Evolutionary conservation across 2,888 invertebrate species (phyloP), one percentile per base, ranked within the genome.

Genomic region (Meghimatium bilineatum): DNA sequence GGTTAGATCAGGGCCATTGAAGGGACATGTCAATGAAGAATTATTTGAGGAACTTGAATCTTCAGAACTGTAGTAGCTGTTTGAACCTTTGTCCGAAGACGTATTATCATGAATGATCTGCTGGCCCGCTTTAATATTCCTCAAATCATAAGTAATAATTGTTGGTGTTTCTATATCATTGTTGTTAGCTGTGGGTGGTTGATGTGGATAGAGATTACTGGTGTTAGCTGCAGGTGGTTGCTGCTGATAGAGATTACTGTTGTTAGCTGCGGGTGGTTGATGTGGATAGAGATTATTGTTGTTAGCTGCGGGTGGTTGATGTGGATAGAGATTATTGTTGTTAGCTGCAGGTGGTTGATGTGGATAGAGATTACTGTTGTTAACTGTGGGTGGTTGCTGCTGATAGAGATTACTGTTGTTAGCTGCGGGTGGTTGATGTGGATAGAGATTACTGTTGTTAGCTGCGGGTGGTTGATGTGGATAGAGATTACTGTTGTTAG

Each of bases 61-160:
- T 10, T 79, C 79, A 44, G 49, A 29, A 44, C 79, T 49, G 29
- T n/a, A 78, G 44, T 44, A 66, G 72, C 72, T 80, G 17, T 72
- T n/a, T 20, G 82, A 82, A n/a, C 63, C 66, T 23, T 66, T 20
- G 20, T 75, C 23, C 1, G 76, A 67, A 1, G 82, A 63, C 0
- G 67, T 32, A 12, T 71, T 77, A 10, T 71, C 83, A 56, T 77
- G 77, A 8, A 83, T 44, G 34, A 83, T 60, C 26, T 8, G 83
- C 26, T 8, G 83, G 72, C 78, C 83, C 44, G 72, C 34, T 12
- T 69, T 79, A 17, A 78, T 78, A 36, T 77, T 74, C 44, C 79
- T 52, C 34, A 79, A n/a, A 60, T 83, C 83, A 56, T 71, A 78
- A 6, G 78, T 83, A 10, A 83, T 77, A 17, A 83, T 12, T 17